These are phyloP conservation scores for Anthopleura sola DNA, from an alignment of 64 coral and sea anemone genomes.

Conservation along the genomic window DNA sequence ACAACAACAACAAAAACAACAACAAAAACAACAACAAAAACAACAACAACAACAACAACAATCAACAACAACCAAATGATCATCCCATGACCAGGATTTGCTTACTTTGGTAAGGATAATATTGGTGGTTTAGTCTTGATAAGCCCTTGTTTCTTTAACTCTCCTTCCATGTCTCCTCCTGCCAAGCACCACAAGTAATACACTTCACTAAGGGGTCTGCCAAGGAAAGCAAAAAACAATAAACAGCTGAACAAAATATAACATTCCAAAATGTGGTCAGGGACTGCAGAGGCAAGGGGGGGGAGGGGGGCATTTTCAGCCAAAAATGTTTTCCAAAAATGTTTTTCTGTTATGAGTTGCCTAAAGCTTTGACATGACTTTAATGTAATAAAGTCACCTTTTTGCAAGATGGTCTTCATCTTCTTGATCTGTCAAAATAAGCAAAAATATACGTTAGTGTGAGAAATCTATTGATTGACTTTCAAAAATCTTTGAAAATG, in stretches of 20 bases:
- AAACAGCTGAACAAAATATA: not conserved
- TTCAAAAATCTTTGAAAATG: no score
- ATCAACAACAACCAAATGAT: no score
- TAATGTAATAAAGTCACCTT: not conserved
- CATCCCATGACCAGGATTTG: not conserved
- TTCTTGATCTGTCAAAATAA: not conserved
- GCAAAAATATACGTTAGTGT: no score
- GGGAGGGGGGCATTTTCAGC: no score
- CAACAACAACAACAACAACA: no score
- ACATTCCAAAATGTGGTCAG: no score
- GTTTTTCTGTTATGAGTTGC: no score
- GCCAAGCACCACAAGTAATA: constrained; percentile 91
- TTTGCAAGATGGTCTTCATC: constrained; percentile 4
- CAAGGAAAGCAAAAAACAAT: not conserved
- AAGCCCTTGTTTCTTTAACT: constrained; percentile 86
- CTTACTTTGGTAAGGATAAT: constrained; percentile 81
- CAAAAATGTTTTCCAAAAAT: no score
- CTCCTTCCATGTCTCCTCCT: constrained; percentile 90
- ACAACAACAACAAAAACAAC: no score
- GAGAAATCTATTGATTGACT: not conserved
- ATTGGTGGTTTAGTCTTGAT: constrained; percentile 87
- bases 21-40: no score
- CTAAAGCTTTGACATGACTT: no score
- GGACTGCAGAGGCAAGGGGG: no score
- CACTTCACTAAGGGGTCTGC: constrained; percentile 73